Percentiles rank a stretch among this genome's conserved stretches.
These are phyloP conservation scores for Crematogaster levior DNA, from an alignment of 2,888 invertebrate species.

Conservation along the genomic window DNA sequence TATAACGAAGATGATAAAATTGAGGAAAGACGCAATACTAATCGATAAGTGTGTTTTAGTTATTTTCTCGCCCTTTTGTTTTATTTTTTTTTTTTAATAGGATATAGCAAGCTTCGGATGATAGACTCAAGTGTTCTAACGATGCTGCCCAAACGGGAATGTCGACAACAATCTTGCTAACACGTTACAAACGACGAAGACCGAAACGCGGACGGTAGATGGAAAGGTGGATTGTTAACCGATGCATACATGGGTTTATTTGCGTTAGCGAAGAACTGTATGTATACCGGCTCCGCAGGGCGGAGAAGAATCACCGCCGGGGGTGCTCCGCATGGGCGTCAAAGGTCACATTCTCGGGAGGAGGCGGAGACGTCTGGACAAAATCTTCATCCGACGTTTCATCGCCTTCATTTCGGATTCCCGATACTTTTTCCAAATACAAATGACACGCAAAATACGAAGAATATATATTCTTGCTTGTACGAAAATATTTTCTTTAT, in stretches of 20 bases:
- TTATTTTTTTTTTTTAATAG: neutral
- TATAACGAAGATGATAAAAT: neutral
- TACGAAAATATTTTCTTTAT: neutral
- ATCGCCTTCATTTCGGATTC: neutral
- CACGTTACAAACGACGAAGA: constrained; percentile 14
- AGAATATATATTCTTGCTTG: neutral
- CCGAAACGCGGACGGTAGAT: constrained; percentile 9
- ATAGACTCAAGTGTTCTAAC: neutral
- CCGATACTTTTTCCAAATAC: neutral
- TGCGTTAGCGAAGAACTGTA: constrained; percentile 68
- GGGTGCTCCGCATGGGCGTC: constrained; percentile 37
- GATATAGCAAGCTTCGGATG: neutral
- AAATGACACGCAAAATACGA: neutral
- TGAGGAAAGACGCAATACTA: neutral
- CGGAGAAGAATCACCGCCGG: constrained; percentile 33
- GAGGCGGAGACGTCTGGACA: neutral
- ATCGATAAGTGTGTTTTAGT: neutral
- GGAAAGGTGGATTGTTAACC: constrained; percentile 54
- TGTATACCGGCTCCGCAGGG: constrained; percentile 23
- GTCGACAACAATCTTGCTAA: neutral
- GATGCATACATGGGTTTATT: constrained; percentile 62
- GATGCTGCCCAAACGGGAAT: neutral
- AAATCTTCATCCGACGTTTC: constrained; percentile 9
- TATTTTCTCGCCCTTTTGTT: neutral
- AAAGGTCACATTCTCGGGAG: constrained; percentile 2